Percentiles rank a stretch among this genome's conserved stretches.
Conservation (phyloP, 2,888 invertebrate genomes). For the Nomada flava region DNA sequence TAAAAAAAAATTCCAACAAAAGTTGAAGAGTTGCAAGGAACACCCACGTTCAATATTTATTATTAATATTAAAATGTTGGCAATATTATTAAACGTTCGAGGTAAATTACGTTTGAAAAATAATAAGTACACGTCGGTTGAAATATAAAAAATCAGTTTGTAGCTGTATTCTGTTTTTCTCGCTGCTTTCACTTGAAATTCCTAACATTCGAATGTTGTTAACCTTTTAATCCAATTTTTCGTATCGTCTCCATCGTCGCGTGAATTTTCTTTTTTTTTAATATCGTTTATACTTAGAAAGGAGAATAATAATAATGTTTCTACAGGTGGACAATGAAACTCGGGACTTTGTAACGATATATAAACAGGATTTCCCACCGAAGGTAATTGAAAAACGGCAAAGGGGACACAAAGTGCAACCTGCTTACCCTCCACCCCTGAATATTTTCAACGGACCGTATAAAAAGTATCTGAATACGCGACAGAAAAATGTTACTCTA, state of each 20-base stretch:
- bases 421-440: slow-evolving; percentile 55
- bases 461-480: slow-evolving; percentile 65
- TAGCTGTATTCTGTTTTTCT: no score
- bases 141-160: neutral
- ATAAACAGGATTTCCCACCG: slow-evolving; percentile 67
- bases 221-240: neutral
- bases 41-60: neutral
- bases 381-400: slow-evolving; percentile 35
- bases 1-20: no score
- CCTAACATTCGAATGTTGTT: slow-evolving; percentile 31
- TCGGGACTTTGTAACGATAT: slow-evolving; percentile 77
- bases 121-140: no score
- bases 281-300: neutral
- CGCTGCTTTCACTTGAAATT: neutral
- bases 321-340: slow-evolving; percentile 75
- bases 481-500: slow-evolving; percentile 57
- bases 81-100: neutral
- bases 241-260: neutral
- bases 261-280: neutral
- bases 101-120: no score
- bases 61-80: neutral
- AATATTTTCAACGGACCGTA: slow-evolving; percentile 72
- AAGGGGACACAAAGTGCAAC: slow-evolving; percentile 33
- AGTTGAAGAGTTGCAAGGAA: no score
- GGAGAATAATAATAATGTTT: slow-evolving; percentile 63